Evolutionary conservation across 2,113 vertebrate species (phyloP), one percentile per base, ranked within the genome.

Genomic region (Taxidea taxus): DNA sequence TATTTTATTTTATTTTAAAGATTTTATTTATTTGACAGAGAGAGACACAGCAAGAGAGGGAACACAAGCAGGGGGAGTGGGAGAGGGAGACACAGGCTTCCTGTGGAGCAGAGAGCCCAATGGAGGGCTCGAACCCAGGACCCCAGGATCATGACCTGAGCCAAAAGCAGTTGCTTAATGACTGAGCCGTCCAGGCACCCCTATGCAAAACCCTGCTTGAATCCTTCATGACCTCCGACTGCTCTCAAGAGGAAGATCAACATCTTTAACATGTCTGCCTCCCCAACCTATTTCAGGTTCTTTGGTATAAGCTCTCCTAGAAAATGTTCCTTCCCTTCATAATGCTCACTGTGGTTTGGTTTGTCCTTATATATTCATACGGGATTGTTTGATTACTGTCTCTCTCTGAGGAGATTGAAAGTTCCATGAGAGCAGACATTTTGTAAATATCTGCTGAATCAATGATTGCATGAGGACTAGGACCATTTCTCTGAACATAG

Each of bases 381-480:
- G 37, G n/a, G 66, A 89, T 74, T 83, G 20, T 77, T 96, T 74
- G 37, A 54, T 66, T 87, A 92, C 44, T 80, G 4, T 87, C 16
- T 91, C 27, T 82, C 62, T 39, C 49, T 95, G 62, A 81, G 89
- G 54, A 91, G 58, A 82, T 83, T 94, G 2, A 72, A 95, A 95
- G 39, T 95, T 96, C 39, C 42, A 34, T 75, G 49, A 84, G 44
- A 95, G 11, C 60, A 94, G 90, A 91, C 51, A 66, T 90, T 96
- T 82, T 70, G 86, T 78, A 96, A 92, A 92, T 90, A 72, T 87
- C 91, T 97, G 34, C 51, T 77, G 70, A 94, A 64, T 91, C 54
- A 78, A 8, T 90, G 78, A 88, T 83, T n/a, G 64, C 91, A 70
- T 60, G 64, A 97, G 14, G 51, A 81, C 56, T 54, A 92, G 31